Percentiles rank a stretch among this genome's conserved stretches.
phyloP scores from a whole-genome alignment of 2,797 vertebrate species.

The Echiichthys vipera region DNA sequence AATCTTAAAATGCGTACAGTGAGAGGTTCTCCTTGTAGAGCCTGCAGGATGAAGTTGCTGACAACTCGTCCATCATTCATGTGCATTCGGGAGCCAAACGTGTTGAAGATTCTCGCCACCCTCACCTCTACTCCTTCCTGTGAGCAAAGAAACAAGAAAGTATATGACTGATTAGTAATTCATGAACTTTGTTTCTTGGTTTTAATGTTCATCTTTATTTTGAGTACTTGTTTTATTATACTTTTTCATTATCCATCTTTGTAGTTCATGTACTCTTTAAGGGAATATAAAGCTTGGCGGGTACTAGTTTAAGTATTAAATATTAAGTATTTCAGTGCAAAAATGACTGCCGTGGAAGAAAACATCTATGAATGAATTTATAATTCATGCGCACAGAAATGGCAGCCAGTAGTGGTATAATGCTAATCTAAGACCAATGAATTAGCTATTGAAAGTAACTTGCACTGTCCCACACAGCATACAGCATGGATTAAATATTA shows the following conservation, averaged over 20 bases:
- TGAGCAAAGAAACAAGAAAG: constrained; percentile 30
- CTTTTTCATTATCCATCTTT: neutral
- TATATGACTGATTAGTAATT: neutral
- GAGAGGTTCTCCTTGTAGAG: constrained; percentile 95
- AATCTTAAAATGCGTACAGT: constrained; percentile 85
- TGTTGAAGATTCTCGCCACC: constrained; percentile 98
- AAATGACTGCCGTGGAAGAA: neutral
- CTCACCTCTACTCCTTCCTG: constrained; percentile 99
- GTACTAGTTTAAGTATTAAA: no score
- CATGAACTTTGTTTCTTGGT: neutral
- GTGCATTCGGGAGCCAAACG: constrained; percentile 98
- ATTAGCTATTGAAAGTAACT: neutral
- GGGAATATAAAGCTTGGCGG: neutral
- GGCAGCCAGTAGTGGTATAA: neutral
- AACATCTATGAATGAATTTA: neutral
- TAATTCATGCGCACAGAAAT: neutral
- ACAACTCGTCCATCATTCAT: constrained; percentile 99
- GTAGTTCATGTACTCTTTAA: neutral
- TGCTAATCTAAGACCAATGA: neutral
- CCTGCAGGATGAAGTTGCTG: constrained; percentile 99
- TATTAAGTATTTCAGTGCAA: neutral
- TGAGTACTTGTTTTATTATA: neutral
- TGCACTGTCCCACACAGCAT: neutral
- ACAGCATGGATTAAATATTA: neutral
- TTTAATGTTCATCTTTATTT: neutral